Base-by-base conservation (phyloP, 2,888 invertebrate species). In the Dryocosmus kuriphilus region DNA sequence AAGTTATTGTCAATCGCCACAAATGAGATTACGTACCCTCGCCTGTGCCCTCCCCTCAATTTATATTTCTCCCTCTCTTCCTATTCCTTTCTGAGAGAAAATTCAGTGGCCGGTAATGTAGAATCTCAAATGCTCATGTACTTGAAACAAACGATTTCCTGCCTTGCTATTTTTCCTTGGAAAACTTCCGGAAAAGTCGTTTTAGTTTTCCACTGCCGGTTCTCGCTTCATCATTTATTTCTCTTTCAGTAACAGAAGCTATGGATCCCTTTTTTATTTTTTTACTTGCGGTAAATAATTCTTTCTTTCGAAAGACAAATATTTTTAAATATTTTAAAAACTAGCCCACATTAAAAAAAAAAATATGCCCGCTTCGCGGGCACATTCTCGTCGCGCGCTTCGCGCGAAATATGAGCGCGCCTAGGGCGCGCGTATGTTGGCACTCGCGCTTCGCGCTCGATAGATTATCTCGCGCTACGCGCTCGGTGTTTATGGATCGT, bases 1-100 rank as follows among this genome's bases (percentile, higher is more conserved):
- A 81, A 79, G 79, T 77, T 76, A 81, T 78, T 81, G 75, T 81
- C 81, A 81, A 81, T 81, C 77, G 76, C 55, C 22, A 41, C 65
- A 78, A 81, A 81, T 79, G 63, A 63, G 76, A 81, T 81, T 81
- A 79, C 76, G 35, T 19, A 46, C 38, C 55, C 38, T 60, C 35
- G 30, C 27, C 24, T 16, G 2, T 24, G 11, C 27, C 6, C 16
- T 2, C 27, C 41, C 51, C 14, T 57, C 57, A 14, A 57, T 22
- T 57, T 57, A 14, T 22, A 57, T 71, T 30, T 51, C 46, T 19
- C 67, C 27, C 14, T 19, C 16, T 41, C 24, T 67, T 46, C 16
- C 41, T 16, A 46, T 41, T 7, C 7, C 27, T 3, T 3, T 46
- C 19, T 19, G 7, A 46, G 27, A 19, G 46, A 46, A 67, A 46